These are phyloP conservation scores for Scytalopus superciliaris DNA, from an alignment of 2,113 vertebrate genomes.

Conservation along the genomic window DNA sequence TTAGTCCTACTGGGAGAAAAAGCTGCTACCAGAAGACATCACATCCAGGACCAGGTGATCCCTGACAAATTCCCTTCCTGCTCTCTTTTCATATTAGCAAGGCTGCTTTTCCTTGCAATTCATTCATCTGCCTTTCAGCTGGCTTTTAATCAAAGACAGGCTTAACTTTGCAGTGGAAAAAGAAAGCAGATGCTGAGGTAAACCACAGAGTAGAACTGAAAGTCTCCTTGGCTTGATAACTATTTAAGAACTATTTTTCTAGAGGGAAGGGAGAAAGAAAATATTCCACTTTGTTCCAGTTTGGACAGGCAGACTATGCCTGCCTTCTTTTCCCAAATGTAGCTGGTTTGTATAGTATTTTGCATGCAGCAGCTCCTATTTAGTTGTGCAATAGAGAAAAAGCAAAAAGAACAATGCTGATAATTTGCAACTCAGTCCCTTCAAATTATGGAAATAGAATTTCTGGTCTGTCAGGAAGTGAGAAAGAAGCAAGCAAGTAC, in stretches of 20 bases:
- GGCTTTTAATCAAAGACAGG: conserved; percentile 39
- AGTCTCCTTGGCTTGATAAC: conserved; percentile 25
- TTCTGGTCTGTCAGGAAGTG: background rate
- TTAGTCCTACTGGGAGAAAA: background rate
- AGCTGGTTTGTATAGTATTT: background rate
- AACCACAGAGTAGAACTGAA: background rate
- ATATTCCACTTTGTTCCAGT: background rate
- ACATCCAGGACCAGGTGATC: background rate
- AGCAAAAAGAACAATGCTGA: background rate
- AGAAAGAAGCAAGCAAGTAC: background rate
- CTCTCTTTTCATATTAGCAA: background rate
- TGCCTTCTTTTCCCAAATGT: background rate
- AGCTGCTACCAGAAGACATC: background rate
- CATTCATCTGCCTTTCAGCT: conserved; percentile 29
- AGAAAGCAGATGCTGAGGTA: conserved; percentile 34
- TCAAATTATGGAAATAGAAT: background rate
- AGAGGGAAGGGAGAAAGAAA: background rate
- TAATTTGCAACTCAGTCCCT: background rate
- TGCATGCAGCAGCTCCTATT: background rate
- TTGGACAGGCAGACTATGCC: background rate
- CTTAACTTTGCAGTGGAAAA: background rate
- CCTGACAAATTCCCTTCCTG: background rate
- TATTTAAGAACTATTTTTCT: background rate
- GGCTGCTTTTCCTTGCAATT: background rate
- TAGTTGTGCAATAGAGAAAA: background rate